phyloP scores from a whole-genome alignment of 2,888 invertebrate species.

The Bruchidius siliquastri region DNA sequence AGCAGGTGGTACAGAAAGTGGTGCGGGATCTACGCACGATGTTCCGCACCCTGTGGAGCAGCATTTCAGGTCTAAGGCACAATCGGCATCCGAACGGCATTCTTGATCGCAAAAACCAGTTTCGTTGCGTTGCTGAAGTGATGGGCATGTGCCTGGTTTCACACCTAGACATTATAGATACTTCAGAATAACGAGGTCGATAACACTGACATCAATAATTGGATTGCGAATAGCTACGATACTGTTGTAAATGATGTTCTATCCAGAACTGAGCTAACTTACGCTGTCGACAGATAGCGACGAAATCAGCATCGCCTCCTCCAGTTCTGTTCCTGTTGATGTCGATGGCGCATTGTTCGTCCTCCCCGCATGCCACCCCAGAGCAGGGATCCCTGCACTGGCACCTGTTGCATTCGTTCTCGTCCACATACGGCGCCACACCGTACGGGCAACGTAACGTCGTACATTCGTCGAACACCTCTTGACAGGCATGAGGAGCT shows the following conservation, averaged over 20 bases:
- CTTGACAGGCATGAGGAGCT: conserved; percentile 49
- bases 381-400: conserved; percentile 73
- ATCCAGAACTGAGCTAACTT: conserved; percentile 36
- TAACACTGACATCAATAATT: no score
- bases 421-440: conserved; percentile 57
- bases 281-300: conserved; percentile 63
- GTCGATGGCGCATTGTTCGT: conserved; percentile 65
- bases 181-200: neutral
- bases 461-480: conserved; percentile 58
- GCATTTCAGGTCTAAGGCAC: conserved; percentile 73
- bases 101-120: conserved; percentile 59
- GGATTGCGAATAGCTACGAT: no score
- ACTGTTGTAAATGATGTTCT: no score
- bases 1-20: conserved; percentile 44
- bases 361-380: conserved; percentile 55
- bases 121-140: conserved; percentile 40
- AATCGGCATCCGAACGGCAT: conserved; percentile 79
- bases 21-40: conserved; percentile 59
- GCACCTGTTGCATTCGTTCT: conserved; percentile 66
- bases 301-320: conserved; percentile 46
- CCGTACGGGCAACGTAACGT: conserved; percentile 69
- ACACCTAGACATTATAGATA: conserved; percentile 48
- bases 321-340: conserved; percentile 46
- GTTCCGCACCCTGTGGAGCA: conserved; percentile 75
- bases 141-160: conserved; percentile 68